Conservation (phyloP, 2,113 vertebrate genomes). For the mouse (Mus musculus) region DNA sequence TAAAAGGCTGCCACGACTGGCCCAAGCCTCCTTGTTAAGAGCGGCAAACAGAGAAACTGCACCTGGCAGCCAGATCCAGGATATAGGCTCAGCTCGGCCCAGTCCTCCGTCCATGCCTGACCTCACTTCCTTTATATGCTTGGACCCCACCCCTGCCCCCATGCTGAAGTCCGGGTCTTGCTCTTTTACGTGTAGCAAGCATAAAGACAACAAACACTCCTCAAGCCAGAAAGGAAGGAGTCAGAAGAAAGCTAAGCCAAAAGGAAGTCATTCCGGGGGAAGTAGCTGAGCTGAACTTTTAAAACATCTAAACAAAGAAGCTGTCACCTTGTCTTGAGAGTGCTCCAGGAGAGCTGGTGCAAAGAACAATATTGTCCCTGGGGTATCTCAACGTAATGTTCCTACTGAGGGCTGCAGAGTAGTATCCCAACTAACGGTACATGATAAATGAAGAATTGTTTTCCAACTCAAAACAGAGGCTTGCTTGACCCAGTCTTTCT, state of each 20-base stretch:
- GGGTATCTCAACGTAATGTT: neutral
- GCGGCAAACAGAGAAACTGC: neutral
- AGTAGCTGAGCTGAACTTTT: neutral
- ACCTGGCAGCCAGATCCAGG: neutral
- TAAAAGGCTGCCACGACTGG: neutral
- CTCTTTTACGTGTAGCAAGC: neutral
- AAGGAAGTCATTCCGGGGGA: neutral
- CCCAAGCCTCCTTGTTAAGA: neutral
- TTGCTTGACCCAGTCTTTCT: neutral
- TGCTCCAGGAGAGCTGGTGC: neutral
- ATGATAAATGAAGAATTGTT: neutral
- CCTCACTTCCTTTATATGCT: neutral
- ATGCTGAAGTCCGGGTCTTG: neutral
- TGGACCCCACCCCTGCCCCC: neutral
- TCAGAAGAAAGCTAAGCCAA: conserved; percentile 21
- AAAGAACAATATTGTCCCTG: neutral
- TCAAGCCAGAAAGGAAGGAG: neutral
- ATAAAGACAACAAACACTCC: neutral
- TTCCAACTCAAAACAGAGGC: conserved; percentile 26
- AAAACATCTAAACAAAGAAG: conserved; percentile 15
- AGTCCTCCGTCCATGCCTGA: rapidly evolving
- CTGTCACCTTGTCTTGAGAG: neutral
- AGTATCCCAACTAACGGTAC: neutral
- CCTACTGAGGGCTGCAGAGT: neutral
- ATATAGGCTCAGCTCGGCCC: neutral